These are phyloP conservation scores for Glomeris marginata DNA, from an alignment of 2,888 invertebrate species.

Conservation along the genomic window DNA sequence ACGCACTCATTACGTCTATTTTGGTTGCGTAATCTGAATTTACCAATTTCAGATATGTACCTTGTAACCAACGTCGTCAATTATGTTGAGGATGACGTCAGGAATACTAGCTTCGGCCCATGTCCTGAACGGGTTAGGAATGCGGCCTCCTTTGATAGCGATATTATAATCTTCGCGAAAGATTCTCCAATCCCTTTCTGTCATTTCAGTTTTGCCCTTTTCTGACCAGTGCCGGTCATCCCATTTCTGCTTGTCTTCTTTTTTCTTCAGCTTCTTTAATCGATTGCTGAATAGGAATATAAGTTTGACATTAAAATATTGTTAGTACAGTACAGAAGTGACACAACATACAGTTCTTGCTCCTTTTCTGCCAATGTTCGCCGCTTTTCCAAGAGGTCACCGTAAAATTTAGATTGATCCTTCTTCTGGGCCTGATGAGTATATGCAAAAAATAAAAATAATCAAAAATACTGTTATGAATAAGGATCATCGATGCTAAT, in stretches of 20 bases:
- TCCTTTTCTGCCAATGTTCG: constrained; percentile 93
- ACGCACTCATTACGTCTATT: no score
- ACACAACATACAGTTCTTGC: constrained; percentile 56
- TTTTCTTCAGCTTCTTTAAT: constrained; percentile 77
- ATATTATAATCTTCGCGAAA: constrained; percentile 99
- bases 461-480: background rate
- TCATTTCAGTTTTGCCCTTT: constrained; percentile 87
- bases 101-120: constrained; percentile 93
- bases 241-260: constrained; percentile 97
- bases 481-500: background rate
- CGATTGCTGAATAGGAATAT: constrained; percentile 39
- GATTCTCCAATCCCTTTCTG: constrained; percentile 98
- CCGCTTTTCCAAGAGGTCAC: constrained; percentile 81
- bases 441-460: background rate
- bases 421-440: constrained; percentile 37
- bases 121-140: constrained; percentile 86
- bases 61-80: constrained; percentile 86
- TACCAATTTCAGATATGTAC: constrained; percentile 18
- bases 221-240: constrained; percentile 99
- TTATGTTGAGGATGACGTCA: constrained; percentile 78
- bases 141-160: constrained; percentile 86
- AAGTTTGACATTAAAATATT: background rate
- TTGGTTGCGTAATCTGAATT: no score
- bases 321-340: constrained; percentile 1
- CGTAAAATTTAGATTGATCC: constrained; percentile 94